Evolutionary conservation across 2,797 vertebrate genomes (phyloP).

Genomic region (Aplochiton taeniatus): DNA sequence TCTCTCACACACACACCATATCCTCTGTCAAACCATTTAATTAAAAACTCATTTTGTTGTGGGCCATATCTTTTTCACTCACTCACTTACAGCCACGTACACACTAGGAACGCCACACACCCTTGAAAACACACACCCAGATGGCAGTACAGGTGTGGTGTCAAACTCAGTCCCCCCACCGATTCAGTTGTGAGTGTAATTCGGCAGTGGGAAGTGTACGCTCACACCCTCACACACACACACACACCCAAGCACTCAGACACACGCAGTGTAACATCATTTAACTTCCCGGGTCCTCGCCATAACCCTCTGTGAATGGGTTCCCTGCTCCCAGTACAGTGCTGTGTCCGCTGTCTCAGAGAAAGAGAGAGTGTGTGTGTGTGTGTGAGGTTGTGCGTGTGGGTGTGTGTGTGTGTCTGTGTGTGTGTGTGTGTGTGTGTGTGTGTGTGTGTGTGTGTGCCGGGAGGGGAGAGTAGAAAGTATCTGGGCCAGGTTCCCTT

Average conservation of each 20-base stretch:
- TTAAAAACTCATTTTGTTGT: no score
- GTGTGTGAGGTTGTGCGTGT: slow-evolving; percentile 15
- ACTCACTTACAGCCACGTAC: no score
- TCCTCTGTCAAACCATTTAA: no score
- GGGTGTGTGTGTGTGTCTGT: slow-evolving; percentile 16
- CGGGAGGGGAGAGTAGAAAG: neutral
- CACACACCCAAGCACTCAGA: no score
- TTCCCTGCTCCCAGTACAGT: neutral
- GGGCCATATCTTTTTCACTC: no score
- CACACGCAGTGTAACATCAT: neutral
- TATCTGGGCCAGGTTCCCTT: no score
- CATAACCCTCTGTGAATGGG: slow-evolving; percentile 2
- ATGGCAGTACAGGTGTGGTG: no score
- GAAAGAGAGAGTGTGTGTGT: neutral
- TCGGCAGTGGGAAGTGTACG: no score
- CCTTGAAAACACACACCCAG: neutral
- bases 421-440: slow-evolving; percentile 9
- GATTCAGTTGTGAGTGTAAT: no score
- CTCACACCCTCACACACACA: neutral
- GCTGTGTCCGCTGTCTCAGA: neutral
- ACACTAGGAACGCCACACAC: neutral
- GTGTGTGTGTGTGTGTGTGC: slow-evolving; percentile 4
- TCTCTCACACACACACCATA: neutral
- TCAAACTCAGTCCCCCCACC: no score
- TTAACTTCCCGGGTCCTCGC: slow-evolving; percentile 9